Evolutionary conservation across 2,113 vertebrate species (phyloP), one percentile per base, ranked within the genome.

Genomic region (Anolis sagrei): DNA sequence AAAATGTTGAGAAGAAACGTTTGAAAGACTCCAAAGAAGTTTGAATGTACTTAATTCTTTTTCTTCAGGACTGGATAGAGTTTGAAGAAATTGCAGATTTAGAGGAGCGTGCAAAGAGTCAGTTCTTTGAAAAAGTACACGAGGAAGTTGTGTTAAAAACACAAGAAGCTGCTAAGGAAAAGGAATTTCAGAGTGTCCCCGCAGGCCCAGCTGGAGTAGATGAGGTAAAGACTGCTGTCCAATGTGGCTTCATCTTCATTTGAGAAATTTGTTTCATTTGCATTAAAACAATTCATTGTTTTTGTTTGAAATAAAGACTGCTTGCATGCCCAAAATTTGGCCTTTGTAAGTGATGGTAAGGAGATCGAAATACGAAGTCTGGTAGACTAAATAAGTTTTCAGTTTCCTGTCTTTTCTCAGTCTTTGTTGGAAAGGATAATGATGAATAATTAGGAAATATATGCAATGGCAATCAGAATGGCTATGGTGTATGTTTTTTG

Each of bases 81-180:
- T 99, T 99, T 91, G 99, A 99, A 94, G 99, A 99, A 96, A 99
- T 99, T 89, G 98, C 99, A 0, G 99, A 99, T 93, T 92, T 99
- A 49, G 99, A 99, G 93, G 99, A 99, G 86, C 97, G 99, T 75
- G 98, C 98, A 74, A 99, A 99, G 93, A 99, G 98, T 89, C 97
- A 97, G 79, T 99, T 99, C 94, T 99, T 99, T 88, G 99, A 99
- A 95, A 99, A 99, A 92, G 98, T 97, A 54, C 98, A 98, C 1
- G 98, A 99, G 94, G 99, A 99, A 89, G 98, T 98, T n/a, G 97
- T 98, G 5, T 96, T 99, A 90, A 99, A 99, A 95, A 99, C 94
- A 8, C 98, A 99, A 93, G 98, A 99, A 88, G 98, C 98, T 25
- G 98, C 98, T 0, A 99, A 99, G 89, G 98, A 99, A 91, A 98